Conservation (phyloP, 2,888 invertebrate species). For the Neria commutata region DNA sequence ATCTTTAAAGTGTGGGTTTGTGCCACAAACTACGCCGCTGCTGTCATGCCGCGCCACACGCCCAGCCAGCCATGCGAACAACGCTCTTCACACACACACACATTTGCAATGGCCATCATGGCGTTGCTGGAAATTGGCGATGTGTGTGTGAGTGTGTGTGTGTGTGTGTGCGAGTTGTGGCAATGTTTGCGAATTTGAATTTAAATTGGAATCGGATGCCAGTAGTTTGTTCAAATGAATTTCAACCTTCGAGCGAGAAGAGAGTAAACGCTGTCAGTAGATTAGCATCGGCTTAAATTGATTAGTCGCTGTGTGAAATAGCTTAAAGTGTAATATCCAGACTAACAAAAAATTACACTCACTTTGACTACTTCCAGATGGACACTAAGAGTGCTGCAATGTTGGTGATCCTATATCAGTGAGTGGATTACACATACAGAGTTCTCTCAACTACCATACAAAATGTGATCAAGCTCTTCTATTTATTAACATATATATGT, state of each 20-base stretch:
- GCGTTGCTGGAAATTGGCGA: neutral
- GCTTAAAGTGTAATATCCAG: neutral
- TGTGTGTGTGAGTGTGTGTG: conserved; percentile 37
- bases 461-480: too few relatives aligned
- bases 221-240: conserved; percentile 57
- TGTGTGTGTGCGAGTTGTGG: conserved; percentile 42
- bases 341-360: neutral
- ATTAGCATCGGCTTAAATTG: conserved; percentile 59
- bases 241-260: too few relatives aligned
- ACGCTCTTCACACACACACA: neutral
- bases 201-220: conserved; percentile 57
- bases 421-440: too few relatives aligned
- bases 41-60: conserved; percentile 32
- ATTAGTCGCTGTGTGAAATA: conserved; percentile 37
- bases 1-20: too few relatives aligned
- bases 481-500: too few relatives aligned
- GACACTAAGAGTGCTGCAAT: too few relatives aligned
- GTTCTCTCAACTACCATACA: too few relatives aligned
- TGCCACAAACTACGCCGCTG: too few relatives aligned
- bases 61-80: conserved; percentile 15
- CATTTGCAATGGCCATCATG: too few relatives aligned
- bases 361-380: too few relatives aligned
- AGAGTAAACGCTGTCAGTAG: conserved; percentile 51
- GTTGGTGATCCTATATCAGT: too few relatives aligned
- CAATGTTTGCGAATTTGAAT: conserved; percentile 58